These are phyloP conservation scores for Cottoperca gobio DNA, from an alignment of 2,797 vertebrate species.

Conservation along the genomic window DNA sequence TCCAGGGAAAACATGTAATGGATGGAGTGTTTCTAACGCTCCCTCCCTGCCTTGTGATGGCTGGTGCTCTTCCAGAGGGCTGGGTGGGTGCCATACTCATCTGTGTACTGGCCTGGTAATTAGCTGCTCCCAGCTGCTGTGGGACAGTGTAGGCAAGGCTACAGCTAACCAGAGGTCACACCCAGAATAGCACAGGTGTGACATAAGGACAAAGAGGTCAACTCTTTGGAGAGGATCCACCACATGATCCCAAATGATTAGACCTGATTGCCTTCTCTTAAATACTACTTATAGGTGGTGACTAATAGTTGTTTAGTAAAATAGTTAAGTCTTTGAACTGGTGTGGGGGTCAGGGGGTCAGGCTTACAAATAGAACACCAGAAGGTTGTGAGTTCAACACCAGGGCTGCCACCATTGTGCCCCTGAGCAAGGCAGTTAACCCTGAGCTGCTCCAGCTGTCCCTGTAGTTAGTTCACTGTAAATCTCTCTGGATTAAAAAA, in stretches of 20 bases:
- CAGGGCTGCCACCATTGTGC: no score
- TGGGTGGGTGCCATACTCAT: constrained; percentile 43
- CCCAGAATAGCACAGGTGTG: constrained; percentile 54
- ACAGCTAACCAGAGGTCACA: constrained; percentile 54
- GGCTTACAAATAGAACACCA: no score
- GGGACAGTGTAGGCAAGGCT: constrained; percentile 42
- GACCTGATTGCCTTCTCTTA: constrained; percentile 8
- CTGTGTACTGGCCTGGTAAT: constrained; percentile 59
- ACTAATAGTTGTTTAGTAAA: neutral
- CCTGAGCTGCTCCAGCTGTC: no score
- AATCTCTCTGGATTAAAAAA: no score
- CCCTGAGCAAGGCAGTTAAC: no score
- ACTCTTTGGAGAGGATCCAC: constrained; percentile 34
- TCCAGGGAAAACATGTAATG: neutral
- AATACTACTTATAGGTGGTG: no score
- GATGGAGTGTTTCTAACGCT: neutral
- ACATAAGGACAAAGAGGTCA: constrained; percentile 35
- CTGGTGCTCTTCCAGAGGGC: constrained; percentile 42
- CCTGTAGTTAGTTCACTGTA: no score
- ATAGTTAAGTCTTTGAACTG: neutral
- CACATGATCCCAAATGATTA: constrained; percentile 16
- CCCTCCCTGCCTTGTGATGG: neutral
- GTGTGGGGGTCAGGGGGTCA: no score
- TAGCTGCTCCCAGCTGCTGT: constrained; percentile 61
- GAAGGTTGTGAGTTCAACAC: no score